Evolutionary conservation across 2,888 invertebrate genomes (phyloP).

Genomic region (Megalurothrips usitatus): DNA sequence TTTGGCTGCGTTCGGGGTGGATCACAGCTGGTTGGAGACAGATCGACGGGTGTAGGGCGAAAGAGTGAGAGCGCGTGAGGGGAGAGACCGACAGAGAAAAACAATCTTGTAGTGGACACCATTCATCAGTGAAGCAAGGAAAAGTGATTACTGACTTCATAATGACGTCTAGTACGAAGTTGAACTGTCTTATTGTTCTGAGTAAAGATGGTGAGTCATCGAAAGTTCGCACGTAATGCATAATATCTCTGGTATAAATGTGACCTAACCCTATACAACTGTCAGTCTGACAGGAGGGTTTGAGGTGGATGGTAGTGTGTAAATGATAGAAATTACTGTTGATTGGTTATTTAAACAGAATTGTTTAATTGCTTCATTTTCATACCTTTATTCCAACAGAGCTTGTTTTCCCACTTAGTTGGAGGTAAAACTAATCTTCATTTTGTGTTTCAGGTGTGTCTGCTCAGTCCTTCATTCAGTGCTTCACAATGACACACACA

Average conservation of each 20-base stretch:
- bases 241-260: not conserved
- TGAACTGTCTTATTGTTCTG: not conserved
- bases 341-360: not conserved
- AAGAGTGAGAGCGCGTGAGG: too few relatives aligned
- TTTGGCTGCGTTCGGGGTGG: too few relatives aligned
- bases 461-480: slow-evolving; percentile 48
- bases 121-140: too few relatives aligned
- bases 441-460: slow-evolving; percentile 45
- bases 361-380: not conserved
- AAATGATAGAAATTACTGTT: not conserved
- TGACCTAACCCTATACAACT: not conserved
- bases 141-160: too few relatives aligned
- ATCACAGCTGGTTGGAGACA: too few relatives aligned
- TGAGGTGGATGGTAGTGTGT: too few relatives aligned
- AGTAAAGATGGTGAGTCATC: not conserved
- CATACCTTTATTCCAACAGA: not conserved
- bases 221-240: not conserved
- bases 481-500: slow-evolving; percentile 47
- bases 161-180: not conserved
- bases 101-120: too few relatives aligned
- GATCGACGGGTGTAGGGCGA: too few relatives aligned
- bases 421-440: not conserved
- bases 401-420: not conserved
- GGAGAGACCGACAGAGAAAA: too few relatives aligned
- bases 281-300: not conserved